phyloP scores from a whole-genome alignment of 2,113 vertebrate genomes.

The Macquaria ambigua region DNA sequence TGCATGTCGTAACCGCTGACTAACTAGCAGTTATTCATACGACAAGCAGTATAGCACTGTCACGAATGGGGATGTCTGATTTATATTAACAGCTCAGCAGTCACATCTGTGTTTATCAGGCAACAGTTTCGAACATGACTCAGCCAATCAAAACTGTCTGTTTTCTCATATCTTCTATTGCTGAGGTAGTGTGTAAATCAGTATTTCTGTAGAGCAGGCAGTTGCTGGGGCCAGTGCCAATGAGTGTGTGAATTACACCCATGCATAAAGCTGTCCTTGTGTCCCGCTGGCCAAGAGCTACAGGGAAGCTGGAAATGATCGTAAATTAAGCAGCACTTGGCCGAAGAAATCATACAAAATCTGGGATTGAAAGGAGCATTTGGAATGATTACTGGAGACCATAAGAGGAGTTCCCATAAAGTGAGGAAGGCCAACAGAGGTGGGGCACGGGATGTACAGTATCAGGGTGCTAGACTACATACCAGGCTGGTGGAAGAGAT shows the following conservation, averaged over 20 bases:
- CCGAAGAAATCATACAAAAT: conserved; percentile 76
- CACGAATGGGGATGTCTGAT: conserved; percentile 58
- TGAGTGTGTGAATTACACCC: conserved; percentile 81
- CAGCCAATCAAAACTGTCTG: conserved; percentile 76
- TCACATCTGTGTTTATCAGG: conserved; percentile 76
- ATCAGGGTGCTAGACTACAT: conserved; percentile 41
- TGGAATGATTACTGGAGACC: conserved; percentile 71
- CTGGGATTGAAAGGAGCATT: conserved; percentile 79
- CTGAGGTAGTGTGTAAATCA: conserved; percentile 72
- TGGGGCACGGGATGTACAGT: conserved; percentile 14
- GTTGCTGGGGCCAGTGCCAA: conserved; percentile 76
- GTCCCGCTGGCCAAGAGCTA: conserved; percentile 78
- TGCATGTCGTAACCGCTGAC: conserved; percentile 59
- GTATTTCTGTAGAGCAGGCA: conserved; percentile 73
- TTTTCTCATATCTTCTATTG: conserved; percentile 72
- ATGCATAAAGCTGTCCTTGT: conserved; percentile 82
- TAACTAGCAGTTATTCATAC: conserved; percentile 72
- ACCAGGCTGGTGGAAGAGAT: conserved; percentile 25
- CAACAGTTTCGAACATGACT: conserved; percentile 69
- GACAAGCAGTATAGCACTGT: conserved; percentile 35
- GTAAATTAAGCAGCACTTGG: conserved; percentile 82
- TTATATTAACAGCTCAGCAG: conserved; percentile 70
- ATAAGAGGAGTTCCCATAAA: conserved; percentile 67
- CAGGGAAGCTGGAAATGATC: conserved; percentile 79
- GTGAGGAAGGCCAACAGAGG: conserved; percentile 40